Percentiles rank a stretch among this genome's conserved stretches.
These are phyloP conservation scores for Hemiprocne comata DNA, from an alignment of 2,113 vertebrate genomes.

Conservation along the genomic window DNA sequence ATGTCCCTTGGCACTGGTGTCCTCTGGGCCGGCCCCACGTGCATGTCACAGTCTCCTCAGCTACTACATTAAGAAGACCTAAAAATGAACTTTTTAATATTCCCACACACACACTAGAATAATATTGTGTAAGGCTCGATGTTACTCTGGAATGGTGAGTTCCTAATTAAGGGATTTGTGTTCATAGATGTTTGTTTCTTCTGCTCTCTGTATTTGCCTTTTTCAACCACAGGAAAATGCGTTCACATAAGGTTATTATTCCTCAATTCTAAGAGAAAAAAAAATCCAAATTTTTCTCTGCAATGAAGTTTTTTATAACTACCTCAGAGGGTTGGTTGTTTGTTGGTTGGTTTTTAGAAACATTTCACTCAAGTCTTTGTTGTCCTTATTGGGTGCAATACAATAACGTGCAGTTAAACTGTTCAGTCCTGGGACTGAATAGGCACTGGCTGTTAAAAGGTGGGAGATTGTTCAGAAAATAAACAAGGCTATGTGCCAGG, in stretches of 20 bases:
- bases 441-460: not conserved
- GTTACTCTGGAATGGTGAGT: fast-evolving
- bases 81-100: not conserved
- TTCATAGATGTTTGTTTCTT: not conserved
- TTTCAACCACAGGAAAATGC: not conserved
- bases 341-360: not conserved
- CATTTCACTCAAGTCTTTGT: not conserved
- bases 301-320: not conserved
- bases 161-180: not conserved
- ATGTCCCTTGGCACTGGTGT: fast-evolving
- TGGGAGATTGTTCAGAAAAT: not conserved
- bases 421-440: not conserved
- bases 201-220: not conserved
- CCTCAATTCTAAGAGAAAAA: not conserved
- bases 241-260: not conserved
- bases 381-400: not conserved
- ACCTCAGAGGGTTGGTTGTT: not conserved
- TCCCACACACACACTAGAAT: no score
- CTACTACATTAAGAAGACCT: not conserved
- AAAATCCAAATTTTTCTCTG: fast-evolving
- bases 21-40: fast-evolving
- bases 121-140: not conserved
- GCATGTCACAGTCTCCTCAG: not conserved
- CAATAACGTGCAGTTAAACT: not conserved
- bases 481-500: not conserved